Base-by-base conservation (phyloP, 2,113 vertebrate species). In the Symphodus melops region DNA sequence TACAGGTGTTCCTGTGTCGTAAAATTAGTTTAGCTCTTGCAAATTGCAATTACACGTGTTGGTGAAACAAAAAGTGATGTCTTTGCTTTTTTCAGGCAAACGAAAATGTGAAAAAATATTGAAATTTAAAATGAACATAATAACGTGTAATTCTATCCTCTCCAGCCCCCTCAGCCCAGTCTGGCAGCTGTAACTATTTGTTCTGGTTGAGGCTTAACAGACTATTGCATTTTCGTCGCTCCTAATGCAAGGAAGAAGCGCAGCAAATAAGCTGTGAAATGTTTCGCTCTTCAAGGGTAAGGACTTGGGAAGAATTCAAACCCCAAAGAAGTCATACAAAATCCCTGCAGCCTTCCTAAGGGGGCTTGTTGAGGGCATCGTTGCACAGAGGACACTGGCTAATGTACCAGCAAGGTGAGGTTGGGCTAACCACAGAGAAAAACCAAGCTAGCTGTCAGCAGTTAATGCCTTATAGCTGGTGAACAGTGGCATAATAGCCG, bases 11-110 rank as follows among this genome's bases (percentile, higher is more conserved):
- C 86, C 86, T 77, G 83, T 87, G 92, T 93, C 87, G 84, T 94
- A 94, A 93, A 95, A 94, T 95, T 94, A 94, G 92, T 91, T 93
- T 92, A 92, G 92, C 89, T 91, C 93, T 88, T 88, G 89, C 91
- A 95, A 93, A 94, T 94, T 94, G 93, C 91, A 95, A 93, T 94
- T 93, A 92, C 87, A 87, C n/a, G 76, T 88, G 76, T 89, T 89
- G 70, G 83, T 83, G 79, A 83, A 66, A 81, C 72, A 72, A 85
- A 87, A 88, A 86, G 71, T 21, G 72, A 86, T 70, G 70, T 75
- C 81, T 72, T 37, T 68, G 77, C 65, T 77, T 83, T 89, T 83
- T 49, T 72, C 75, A 76, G 77, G 77, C 64, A 73, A 81, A 71
- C 82, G 59, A 88, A 88, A 87, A 89, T 66, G 77, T 77, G 68